Base-by-base conservation (phyloP, 2,797 vertebrate species). In the Cryptoprocta ferox region DNA sequence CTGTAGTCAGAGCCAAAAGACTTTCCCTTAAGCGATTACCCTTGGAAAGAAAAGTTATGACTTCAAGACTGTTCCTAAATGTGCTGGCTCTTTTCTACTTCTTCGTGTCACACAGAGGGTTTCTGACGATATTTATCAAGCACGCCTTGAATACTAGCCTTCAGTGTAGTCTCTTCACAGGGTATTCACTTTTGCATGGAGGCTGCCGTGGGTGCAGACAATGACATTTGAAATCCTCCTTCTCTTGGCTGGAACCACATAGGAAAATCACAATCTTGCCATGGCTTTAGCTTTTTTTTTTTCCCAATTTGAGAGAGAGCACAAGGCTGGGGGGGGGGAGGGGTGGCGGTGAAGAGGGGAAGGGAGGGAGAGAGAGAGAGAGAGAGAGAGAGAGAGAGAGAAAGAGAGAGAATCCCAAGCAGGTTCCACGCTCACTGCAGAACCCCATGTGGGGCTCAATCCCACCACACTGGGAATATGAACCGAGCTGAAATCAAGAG, bases 31-130 rank as follows among this genome's bases (percentile, higher is more conserved):
- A 84, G 65, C 0, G 1, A 92, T 42, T 45, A 59, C 26, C 14
- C 78, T 85, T 81, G 53, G 42, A 76, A 88, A 80, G 84, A 66
- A 76, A 90, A 89, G 66, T 76, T n/a, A 80, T 4, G 19, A 37
- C 48, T 90, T 96, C 76, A 75, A 42, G 48, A 80, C 65, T 28
- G 18, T 59, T 87, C 42, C 0, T 56, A 75, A 84, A 16, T 78
- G 37, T 63, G 18, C 30, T 35, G 37, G 37, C 24, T 76, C 78
- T 61, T 66, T 48, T 48, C 4, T 35, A 65, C 63, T 26, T 68
- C 45, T n/a, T 39, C 53, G 14, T 8, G 21, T 45, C 45, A 26
- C 10, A 75, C 6, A 2, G 45, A 82, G 32, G 16, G 18, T 68
- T 56, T 87, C 42, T 82, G 66, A 18, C 0, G 4, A 35, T 19